These are phyloP conservation scores for Drosophila ambigua DNA, from an alignment of 1,140 invertebrate species.

Conservation along the genomic window DNA sequence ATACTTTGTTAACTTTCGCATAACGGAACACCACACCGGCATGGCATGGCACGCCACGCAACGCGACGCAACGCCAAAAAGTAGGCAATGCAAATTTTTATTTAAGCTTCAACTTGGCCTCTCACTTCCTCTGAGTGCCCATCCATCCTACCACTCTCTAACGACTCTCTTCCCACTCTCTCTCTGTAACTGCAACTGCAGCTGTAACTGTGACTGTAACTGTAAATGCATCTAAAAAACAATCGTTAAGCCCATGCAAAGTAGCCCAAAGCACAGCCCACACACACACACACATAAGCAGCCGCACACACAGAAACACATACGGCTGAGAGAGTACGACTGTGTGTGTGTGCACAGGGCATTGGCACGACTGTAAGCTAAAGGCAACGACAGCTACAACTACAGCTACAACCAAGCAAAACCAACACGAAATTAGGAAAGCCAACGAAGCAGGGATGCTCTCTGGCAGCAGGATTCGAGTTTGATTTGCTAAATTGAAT, in stretches of 20 bases:
- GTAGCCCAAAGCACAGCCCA: conserved; percentile 59
- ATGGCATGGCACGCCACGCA: background rate
- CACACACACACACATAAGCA: conserved; percentile 23
- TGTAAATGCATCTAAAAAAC: conserved; percentile 74
- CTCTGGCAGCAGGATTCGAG: background rate
- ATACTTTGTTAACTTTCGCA: conserved; percentile 22
- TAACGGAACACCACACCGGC: conserved; percentile 2
- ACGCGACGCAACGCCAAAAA: conserved; percentile 22
- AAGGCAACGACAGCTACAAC: background rate
- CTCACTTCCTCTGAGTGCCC: background rate
- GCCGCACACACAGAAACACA: conserved; percentile 23
- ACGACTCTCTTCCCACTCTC: background rate
- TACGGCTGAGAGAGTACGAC: conserved; percentile 4
- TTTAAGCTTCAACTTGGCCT: conserved; percentile 40
- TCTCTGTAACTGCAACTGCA: conserved; percentile 13
- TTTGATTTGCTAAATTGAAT: conserved; percentile 1
- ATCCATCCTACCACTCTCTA: background rate
- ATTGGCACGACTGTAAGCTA: conserved; percentile 27
- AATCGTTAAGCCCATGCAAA: conserved; percentile 72
- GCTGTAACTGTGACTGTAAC: conserved; percentile 46
- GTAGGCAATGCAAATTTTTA: conserved; percentile 66
- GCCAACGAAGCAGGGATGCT: conserved; percentile 27
- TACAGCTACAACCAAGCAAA: background rate
- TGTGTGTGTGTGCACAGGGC: conserved; percentile 22
- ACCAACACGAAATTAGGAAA: background rate